A percentile compares a stretch with the other conserved stretches of the same genome.
Evolutionary conservation across 2,113 vertebrate species (phyloP).

Genomic region (Coptodon bakossiorum): DNA sequence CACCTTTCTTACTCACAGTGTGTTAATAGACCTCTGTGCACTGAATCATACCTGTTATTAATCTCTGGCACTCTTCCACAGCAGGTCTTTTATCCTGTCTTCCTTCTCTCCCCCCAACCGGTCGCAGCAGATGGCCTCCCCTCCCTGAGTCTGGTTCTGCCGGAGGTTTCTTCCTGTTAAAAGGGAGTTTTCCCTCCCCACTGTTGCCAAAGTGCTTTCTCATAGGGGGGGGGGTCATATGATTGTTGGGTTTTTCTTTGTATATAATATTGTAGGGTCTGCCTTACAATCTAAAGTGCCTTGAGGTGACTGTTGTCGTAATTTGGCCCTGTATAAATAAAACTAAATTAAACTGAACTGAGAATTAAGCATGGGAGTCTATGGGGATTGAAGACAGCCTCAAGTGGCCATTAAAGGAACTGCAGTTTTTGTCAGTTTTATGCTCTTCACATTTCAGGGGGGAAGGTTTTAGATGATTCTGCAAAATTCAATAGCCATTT

Average conservation of each 20-base stretch:
- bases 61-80: neutral
- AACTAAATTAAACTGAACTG: neutral
- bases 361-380: neutral
- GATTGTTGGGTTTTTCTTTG: neutral
- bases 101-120: neutral
- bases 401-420: neutral
- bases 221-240: neutral
- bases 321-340: neutral
- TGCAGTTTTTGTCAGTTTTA: neutral
- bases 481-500: neutral
- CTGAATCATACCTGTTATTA: neutral
- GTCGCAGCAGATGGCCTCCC: accelerated
- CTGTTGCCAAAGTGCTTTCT: neutral
- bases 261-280: neutral
- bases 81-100: neutral
- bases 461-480: neutral
- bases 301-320: neutral
- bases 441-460: neutral
- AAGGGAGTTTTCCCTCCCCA: neutral
- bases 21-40: neutral
- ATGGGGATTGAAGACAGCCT: neutral
- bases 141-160: neutral
- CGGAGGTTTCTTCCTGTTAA: neutral
- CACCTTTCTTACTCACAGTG: no score
- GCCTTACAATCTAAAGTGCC: neutral